phyloP scores from a whole-genome alignment of 2,888 invertebrate genomes.

The Leptinotarsa juncta region DNA sequence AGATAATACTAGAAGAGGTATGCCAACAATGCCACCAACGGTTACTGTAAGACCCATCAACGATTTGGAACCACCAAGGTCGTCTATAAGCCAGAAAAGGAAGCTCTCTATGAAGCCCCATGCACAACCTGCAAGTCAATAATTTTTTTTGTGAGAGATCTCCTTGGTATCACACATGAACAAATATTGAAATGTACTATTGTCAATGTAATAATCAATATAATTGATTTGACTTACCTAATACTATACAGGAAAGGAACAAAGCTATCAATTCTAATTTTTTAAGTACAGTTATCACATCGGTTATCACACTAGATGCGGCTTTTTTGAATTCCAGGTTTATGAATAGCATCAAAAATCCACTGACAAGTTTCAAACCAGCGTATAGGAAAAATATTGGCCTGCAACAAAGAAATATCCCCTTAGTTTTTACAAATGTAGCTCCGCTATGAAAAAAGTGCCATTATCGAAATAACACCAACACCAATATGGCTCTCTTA shows the following conservation, averaged over 20 bases:
- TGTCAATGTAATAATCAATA: too few species aligned
- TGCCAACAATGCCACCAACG: conserved; percentile 80
- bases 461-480: too few species aligned
- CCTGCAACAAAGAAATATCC: conserved; percentile 64
- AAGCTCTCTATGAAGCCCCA: conserved; percentile 88
- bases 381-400: conserved; percentile 85
- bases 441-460: not conserved
- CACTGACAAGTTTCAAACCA: conserved; percentile 75
- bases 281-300: conserved; percentile 75
- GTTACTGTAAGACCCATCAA: conserved; percentile 86
- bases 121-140: conserved; percentile 73
- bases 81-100: conserved; percentile 83
- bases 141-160: not conserved
- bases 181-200: too few species aligned
- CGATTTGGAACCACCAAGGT: conserved; percentile 79
- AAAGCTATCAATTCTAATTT: conserved; percentile 79
- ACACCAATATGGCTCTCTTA: too few species aligned
- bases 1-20: conserved; percentile 81
- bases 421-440: not conserved
- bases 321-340: conserved; percentile 82
- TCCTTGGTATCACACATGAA: too few species aligned
- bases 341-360: conserved; percentile 76
- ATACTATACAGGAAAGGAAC: conserved; percentile 78
- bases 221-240: conserved; percentile 69
- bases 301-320: conserved; percentile 76